Base-by-base conservation (phyloP, 2,113 vertebrate genomes). In the Oryzias curvinotus region DNA sequence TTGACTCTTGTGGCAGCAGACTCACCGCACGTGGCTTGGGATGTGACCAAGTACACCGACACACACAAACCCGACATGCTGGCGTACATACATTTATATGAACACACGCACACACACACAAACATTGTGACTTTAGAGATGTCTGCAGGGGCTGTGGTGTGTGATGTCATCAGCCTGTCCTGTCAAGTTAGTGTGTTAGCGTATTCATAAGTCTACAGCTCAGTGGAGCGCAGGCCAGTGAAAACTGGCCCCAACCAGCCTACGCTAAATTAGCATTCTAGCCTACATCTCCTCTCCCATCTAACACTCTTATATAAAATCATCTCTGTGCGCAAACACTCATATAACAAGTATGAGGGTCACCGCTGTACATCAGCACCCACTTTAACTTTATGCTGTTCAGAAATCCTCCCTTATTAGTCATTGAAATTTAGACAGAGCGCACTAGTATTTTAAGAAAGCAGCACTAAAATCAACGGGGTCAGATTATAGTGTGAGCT, bases 91-190 rank as follows among this genome's bases (percentile, higher is more conserved):
- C 44, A 62, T 28, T 26, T 41, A 62, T 60, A 64, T 26, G 13
- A 26, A 70, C 52, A 62, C 36, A 43, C 62, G 66, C 62, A 54
- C 54, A 51, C 57, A 60, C 15, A 56, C 56, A 30, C 21, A 58
- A 75, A 75, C 75, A 66, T 57, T 85, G 81, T 85, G 81, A 84
- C 80, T 87, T 76, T 68, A 76, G 66, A 43, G 54, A 85, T 79
- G 79, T 81, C 83, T 85, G 70, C 79, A 63, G 81, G 77, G 83
- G 69, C 78, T 47, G 17, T 77, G 81, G 79, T 70, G 45, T 57
- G 82, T 90, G 89, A 90, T 85, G 89, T 92, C 89, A 91, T 88
- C 81, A 78, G 87, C 82, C 85, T 91, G 90, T 90, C 91, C 73
- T 71, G 69, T 90, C 87, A 72, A 67, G 85, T 92, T 91, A 92